Evolutionary conservation across 1,140 invertebrate genomes (phyloP).

Genomic region (Tribolium madens): DNA sequence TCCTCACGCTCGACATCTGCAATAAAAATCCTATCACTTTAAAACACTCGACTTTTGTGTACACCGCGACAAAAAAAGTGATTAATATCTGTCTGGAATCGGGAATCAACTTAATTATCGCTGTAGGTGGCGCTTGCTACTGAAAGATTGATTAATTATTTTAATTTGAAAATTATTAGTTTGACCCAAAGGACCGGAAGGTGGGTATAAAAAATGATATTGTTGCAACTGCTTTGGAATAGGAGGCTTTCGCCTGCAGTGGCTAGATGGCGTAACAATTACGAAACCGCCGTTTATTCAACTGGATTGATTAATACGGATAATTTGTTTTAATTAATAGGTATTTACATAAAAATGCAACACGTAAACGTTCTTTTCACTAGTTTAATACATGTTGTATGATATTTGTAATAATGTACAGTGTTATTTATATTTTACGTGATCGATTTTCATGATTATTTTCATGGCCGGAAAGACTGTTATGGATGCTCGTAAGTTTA

Average conservation of each 20-base stretch:
- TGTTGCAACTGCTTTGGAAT: constrained; percentile 1
- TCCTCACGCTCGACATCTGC: constrained; percentile 10
- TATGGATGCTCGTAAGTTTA: constrained; percentile 1
- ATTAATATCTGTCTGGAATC: constrained; percentile 46
- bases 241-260: background rate
- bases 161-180: constrained; percentile 42
- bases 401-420: background rate
- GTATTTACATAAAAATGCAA: background rate
- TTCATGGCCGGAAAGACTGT: background rate
- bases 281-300: background rate
- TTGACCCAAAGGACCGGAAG: constrained; percentile 41
- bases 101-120: constrained; percentile 40
- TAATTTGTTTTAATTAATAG: constrained; percentile 1
- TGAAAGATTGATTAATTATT: constrained; percentile 48
- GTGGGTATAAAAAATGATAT: constrained; percentile 7
- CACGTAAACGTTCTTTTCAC: background rate
- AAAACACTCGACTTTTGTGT: constrained; percentile 30
- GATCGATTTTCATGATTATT: background rate
- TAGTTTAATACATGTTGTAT: background rate
- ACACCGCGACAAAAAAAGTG: constrained; percentile 18
- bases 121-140: constrained; percentile 42
- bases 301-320: background rate
- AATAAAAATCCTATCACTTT: constrained; percentile 25
- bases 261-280: constrained; percentile 4
- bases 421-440: background rate